These are phyloP conservation scores for Lydus trimaculatus DNA, from an alignment of 2,888 invertebrate species.

Conservation along the genomic window DNA sequence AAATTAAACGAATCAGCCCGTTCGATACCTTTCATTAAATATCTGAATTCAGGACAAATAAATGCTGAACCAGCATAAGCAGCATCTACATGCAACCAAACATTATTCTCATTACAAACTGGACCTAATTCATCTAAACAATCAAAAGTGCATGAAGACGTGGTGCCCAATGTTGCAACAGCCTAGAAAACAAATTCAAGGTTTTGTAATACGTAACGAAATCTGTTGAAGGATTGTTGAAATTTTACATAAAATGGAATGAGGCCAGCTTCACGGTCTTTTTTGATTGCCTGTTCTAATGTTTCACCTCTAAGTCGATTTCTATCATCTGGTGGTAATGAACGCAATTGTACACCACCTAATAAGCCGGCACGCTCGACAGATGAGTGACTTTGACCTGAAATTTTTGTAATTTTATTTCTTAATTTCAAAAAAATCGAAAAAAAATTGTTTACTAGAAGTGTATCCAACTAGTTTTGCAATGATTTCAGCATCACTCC, in stretches of 20 bases:
- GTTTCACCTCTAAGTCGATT: conserved; percentile 78
- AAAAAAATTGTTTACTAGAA: conserved; percentile 70
- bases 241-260: conserved; percentile 95
- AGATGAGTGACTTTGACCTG: conserved; percentile 91
- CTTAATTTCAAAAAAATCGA: conserved; percentile 9
- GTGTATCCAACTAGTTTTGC: conserved; percentile 86
- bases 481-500: conserved; percentile 75
- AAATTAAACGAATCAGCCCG: conserved; percentile 96
- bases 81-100: conserved; percentile 97
- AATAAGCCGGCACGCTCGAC: conserved; percentile 92
- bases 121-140: conserved; percentile 86
- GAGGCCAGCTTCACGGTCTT: conserved; percentile 86
- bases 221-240: conserved; percentile 8
- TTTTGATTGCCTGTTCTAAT: conserved; percentile 78
- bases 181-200: conserved; percentile 62
- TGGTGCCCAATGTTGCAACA: conserved; percentile 92
- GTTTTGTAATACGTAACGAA: conserved; percentile 19
- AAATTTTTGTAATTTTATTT: conserved; percentile 28
- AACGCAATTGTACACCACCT: conserved; percentile 82
- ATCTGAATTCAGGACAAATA: conserved; percentile 95
- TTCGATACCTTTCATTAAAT: conserved; percentile 88
- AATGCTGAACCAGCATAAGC: conserved; percentile 97
- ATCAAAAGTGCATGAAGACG: conserved; percentile 96
- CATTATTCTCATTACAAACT: conserved; percentile 74
- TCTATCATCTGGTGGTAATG: conserved; percentile 75